Evolutionary conservation across 2,797 vertebrate species (phyloP), one percentile per base, ranked within the genome.

Genomic region (Masticophis lateralis): DNA sequence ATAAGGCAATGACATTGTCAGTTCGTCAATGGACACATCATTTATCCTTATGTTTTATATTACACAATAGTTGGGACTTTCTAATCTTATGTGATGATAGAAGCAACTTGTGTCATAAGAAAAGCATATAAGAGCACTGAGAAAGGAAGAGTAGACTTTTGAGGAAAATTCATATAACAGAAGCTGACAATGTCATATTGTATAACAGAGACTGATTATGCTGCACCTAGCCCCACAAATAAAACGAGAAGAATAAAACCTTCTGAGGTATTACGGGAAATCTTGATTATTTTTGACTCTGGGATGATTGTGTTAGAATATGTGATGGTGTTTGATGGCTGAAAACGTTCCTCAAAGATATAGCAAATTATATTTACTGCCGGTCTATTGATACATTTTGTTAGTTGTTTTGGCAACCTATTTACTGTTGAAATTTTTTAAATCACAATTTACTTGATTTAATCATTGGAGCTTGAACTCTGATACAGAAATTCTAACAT

Each of bases 51-150:
- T 86, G 27, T 47, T 61, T 56, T 63, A 53, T 88, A 51, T 53
- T 27, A 47, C 4, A 13, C 1, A 55, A 14, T 69, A 4, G 0
- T 0, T 83, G 57, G 11, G 4, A 5, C 2, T 74, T 14, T 3
- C 11, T 1, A 43, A 13, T 0, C 43, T 2, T 59, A 88, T 90
- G 83, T 61, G 51, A 1, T 86, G 37, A 43, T 91, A 66, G 59
- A 88, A 92, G n/a, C 66, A 83, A 79, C 18, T 83, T 60, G 9
- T 20, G 28, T 83, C 10, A n/a, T 43, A 79, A 69, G 13, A 63
- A 22, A 11, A 79, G 25, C 57, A 28, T 28, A 57, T 32, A 69
- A 66, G 18, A 56, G 28, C 18, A 66, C 32, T 66, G n/a, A 66
- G 56, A 28, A 74, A 55, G 55, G 74, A 79, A 18, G 12, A 18